Conservation (phyloP, 1,140 invertebrate genomes). For the Stenopsyche tienmushanensis region DNA sequence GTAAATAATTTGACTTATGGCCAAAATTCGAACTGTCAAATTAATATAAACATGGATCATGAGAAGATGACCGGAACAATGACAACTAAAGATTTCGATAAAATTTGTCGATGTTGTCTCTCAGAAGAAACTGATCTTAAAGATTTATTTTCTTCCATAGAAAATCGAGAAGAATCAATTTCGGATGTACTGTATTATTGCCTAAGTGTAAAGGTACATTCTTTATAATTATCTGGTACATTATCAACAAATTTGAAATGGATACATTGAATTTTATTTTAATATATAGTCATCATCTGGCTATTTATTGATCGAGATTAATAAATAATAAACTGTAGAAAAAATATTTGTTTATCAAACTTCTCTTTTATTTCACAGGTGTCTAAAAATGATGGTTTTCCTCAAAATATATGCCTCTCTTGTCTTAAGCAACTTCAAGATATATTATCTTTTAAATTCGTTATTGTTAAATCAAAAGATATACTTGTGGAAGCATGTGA, state of each 20-base stretch:
- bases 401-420: slow-evolving; percentile 50
- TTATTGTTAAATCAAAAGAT: slow-evolving; percentile 48
- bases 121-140: background rate
- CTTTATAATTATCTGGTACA: no score
- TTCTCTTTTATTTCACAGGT: slow-evolving; percentile 45
- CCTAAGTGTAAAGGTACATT: slow-evolving; percentile 28
- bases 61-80: no score
- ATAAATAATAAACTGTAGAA: no score
- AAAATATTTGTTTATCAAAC: no score
- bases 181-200: slow-evolving; percentile 20
- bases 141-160: background rate
- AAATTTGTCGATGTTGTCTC: background rate
- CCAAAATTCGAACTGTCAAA: no score
- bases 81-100: background rate
- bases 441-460: slow-evolving; percentile 52
- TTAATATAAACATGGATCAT: no score
- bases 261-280: no score
- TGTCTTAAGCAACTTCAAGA: slow-evolving; percentile 52
- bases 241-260: slow-evolving; percentile 20
- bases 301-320: no score
- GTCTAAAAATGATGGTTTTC: slow-evolving; percentile 43
- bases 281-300: no score
- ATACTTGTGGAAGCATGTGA: slow-evolving; percentile 38
- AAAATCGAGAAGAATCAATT: slow-evolving; percentile 23
- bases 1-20: no score